These are phyloP conservation scores for Pelochelys cantorii DNA, from an alignment of 2,797 vertebrate genomes.

Conservation along the genomic window DNA sequence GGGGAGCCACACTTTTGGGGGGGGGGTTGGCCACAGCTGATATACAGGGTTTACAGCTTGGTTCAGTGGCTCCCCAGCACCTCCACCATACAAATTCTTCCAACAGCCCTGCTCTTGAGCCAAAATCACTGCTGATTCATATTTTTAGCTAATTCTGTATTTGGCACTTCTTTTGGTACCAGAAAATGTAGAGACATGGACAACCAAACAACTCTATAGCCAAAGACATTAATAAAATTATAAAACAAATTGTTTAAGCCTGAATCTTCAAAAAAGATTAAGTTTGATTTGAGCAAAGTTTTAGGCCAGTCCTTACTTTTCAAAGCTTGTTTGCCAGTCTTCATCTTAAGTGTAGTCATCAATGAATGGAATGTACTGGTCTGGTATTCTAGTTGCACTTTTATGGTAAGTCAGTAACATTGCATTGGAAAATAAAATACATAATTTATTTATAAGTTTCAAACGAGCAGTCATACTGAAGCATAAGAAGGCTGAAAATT, in stretches of 20 bases:
- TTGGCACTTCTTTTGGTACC: not conserved
- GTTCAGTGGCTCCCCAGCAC: too few species aligned
- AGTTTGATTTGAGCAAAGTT: not conserved
- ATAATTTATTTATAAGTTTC: not conserved
- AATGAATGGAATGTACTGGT: not conserved
- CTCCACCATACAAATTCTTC: too few species aligned
- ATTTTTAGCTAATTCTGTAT: not conserved
- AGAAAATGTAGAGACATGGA: not conserved
- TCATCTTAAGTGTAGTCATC: not conserved
- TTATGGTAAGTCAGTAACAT: not conserved
- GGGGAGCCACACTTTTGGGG: too few species aligned
- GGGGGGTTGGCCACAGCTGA: too few species aligned
- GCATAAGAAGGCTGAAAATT: not conserved
- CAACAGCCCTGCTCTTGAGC: not conserved
- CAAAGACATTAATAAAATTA: not conserved
- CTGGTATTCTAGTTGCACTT: not conserved
- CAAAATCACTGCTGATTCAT: not conserved
- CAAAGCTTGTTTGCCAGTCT: not conserved
- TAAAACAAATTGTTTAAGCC: not conserved
- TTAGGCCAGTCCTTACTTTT: not conserved
- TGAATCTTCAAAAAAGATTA: not conserved
- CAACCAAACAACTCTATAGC: not conserved
- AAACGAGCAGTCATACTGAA: not conserved
- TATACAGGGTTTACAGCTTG: too few species aligned
- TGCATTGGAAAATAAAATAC: not conserved